A percentile compares a stretch with the other conserved stretches of the same genome.
Conservation (phyloP, 2,113 vertebrate species). For the Nymphicus hollandicus region DNA sequence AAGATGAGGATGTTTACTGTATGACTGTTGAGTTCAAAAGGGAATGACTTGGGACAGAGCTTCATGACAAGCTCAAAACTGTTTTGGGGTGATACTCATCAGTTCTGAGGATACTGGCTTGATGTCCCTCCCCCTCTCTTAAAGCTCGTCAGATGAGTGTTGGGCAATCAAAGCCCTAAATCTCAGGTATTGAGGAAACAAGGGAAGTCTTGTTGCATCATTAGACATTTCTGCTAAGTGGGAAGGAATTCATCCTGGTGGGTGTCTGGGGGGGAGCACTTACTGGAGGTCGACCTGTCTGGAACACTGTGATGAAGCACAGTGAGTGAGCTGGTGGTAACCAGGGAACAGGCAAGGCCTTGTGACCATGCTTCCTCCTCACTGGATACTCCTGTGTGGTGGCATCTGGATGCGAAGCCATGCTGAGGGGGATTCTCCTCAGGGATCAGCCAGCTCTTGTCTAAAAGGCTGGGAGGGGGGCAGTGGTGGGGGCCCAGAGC, state of each 20-base stretch:
- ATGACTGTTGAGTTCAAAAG: background rate
- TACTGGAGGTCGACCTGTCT: background rate
- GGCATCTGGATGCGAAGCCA: background rate
- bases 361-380: background rate
- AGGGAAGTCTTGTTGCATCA: background rate
- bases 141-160: background rate
- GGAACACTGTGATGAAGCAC: background rate
- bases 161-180: slow-evolving; percentile 37
- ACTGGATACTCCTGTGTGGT: background rate
- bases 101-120: background rate
- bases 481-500: background rate
- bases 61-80: background rate
- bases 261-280: background rate
- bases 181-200: slow-evolving; percentile 48
- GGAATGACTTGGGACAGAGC: background rate
- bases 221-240: slow-evolving; percentile 2
- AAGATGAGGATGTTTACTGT: background rate
- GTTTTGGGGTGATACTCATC: slow-evolving; percentile 5
- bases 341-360: background rate
- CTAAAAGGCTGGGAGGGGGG: background rate
- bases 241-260: background rate
- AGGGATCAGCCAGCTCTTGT: background rate
- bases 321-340: background rate
- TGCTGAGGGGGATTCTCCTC: background rate
- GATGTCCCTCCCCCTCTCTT: background rate